phyloP scores from a whole-genome alignment of 2,797 vertebrate species.

The Malacoctenus gilli region DNA sequence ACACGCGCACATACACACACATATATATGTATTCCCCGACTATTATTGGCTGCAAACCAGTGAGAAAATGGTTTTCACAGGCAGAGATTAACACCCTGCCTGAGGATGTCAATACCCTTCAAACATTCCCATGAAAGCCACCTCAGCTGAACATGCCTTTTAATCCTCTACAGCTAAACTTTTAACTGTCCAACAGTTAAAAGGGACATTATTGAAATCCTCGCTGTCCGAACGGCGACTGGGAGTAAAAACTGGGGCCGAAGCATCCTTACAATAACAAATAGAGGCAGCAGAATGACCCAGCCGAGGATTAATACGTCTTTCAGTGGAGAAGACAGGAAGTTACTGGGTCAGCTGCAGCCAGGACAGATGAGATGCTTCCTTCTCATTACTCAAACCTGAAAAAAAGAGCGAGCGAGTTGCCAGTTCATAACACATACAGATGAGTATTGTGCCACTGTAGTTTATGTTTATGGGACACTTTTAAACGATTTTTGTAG shows the following conservation, averaged over 20 bases:
- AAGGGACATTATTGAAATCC: not conserved
- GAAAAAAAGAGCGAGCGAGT: no score
- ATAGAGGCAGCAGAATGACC: conserved; percentile 28
- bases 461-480: no score
- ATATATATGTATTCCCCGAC: not conserved
- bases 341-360: conserved; percentile 35
- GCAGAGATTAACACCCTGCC: conserved; percentile 33
- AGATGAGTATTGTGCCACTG: no score
- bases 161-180: conserved; percentile 11
- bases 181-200: no score
- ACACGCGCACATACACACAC: not conserved
- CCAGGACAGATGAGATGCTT: conserved; percentile 5
- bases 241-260: conserved; percentile 17
- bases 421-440: no score
- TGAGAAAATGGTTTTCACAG: conserved; percentile 24
- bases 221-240: not conserved
- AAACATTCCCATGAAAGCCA: conserved; percentile 23
- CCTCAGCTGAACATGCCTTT: conserved; percentile 13
- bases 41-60: conserved; percentile 21
- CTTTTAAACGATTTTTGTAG: no score
- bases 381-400: conserved; percentile 6
- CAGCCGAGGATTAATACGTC: no score
- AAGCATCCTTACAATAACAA: conserved; percentile 9
- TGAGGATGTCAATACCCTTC: conserved; percentile 9
- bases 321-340: conserved; percentile 7